Conservation (phyloP, 1,140 invertebrate species). For the Macrotrachela quadricornifera region DNA sequence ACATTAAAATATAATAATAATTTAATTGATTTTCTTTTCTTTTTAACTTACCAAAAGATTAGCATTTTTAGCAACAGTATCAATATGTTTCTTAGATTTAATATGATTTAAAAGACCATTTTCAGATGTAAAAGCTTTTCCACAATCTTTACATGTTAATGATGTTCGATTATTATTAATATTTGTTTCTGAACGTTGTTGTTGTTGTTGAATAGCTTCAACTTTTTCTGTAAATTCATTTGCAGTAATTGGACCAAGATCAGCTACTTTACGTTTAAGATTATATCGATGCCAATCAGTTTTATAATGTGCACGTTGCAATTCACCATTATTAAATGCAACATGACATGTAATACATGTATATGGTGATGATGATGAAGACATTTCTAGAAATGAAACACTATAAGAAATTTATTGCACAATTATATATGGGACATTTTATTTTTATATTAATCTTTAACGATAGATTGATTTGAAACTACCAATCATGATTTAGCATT, state of each 20-base stretch:
- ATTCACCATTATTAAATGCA: conserved; percentile 50
- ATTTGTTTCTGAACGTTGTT: conserved; percentile 7
- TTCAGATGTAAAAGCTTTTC: conserved; percentile 55
- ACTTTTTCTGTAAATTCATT: conserved; percentile 58
- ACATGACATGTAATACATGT: conserved; percentile 79
- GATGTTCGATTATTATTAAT: not conserved
- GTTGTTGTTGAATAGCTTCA: conserved; percentile 18
- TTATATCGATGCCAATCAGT: conserved; percentile 91
- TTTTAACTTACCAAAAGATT: no score
- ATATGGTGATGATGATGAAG: conserved; percentile 10
- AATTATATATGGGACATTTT: no score
- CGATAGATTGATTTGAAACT: no score
- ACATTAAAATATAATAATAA: no score
- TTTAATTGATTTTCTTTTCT: no score
- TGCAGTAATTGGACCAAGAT: conserved; percentile 53
- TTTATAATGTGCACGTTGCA: conserved; percentile 52
- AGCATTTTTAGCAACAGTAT: conserved; percentile 17
- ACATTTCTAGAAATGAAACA: no score
- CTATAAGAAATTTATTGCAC: no score
- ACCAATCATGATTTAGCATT: no score
- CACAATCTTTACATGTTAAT: conserved; percentile 50
- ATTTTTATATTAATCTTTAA: no score
- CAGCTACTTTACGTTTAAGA: conserved; percentile 72
- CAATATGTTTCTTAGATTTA: conserved; percentile 75
- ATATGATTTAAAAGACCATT: conserved; percentile 74